These are phyloP conservation scores for Sardinella longiceps DNA, from an alignment of 2,797 vertebrate species.

Conservation along the genomic window DNA sequence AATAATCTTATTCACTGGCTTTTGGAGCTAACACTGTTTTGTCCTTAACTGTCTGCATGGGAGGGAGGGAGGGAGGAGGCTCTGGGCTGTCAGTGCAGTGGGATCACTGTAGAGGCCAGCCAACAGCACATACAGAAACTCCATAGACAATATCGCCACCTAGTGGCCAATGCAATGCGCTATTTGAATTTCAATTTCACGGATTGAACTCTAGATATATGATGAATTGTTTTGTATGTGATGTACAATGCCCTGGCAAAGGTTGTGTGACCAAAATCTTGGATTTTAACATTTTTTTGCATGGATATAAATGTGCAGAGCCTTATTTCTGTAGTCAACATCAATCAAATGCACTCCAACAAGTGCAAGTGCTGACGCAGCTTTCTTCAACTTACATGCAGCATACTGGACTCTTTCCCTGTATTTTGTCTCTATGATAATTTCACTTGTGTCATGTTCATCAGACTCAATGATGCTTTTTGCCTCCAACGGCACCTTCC, in stretches of 20 bases:
- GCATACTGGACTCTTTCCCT: not conserved
- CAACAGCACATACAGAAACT: not conserved
- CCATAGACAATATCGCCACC: slow-evolving; percentile 42
- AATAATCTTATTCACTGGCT: not conserved
- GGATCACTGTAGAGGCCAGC: not conserved
- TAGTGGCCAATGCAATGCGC: slow-evolving; percentile 28
- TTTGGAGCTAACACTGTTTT: not conserved
- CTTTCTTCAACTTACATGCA: not conserved
- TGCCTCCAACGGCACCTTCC: too few relatives aligned
- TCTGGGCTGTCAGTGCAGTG: not conserved
- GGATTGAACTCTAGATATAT: too few relatives aligned
- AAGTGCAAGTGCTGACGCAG: not conserved
- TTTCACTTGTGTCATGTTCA: not conserved
- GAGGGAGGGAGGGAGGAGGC: too few relatives aligned
- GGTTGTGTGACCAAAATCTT: too few relatives aligned
- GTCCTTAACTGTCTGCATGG: slow-evolving; percentile 11
- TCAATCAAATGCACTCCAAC: not conserved
- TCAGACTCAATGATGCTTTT: too few relatives aligned
- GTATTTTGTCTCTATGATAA: not conserved
- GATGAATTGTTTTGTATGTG: too few relatives aligned
- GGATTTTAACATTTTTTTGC: too few relatives aligned
- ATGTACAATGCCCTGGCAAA: too few relatives aligned
- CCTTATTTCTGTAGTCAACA: too few relatives aligned
- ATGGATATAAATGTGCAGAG: too few relatives aligned
- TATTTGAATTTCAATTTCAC: not conserved